These are phyloP conservation scores for Protobothrops flavoviridis DNA, from an alignment of 2,113 vertebrate species.

Conservation along the genomic window DNA sequence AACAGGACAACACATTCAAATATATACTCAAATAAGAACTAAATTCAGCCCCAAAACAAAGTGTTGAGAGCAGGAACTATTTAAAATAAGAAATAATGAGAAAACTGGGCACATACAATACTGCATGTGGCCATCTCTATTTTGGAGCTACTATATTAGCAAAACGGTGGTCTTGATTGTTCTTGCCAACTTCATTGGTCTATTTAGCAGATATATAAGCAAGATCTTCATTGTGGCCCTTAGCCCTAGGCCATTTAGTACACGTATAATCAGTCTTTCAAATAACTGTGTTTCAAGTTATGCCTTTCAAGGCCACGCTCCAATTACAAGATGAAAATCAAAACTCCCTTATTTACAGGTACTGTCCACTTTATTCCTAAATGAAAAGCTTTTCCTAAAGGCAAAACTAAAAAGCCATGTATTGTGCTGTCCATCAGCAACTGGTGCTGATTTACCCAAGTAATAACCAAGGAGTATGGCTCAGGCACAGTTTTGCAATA, in stretches of 20 bases:
- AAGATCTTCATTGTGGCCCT: not conserved
- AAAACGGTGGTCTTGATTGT: not conserved
- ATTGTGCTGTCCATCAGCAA: conserved; percentile 4
- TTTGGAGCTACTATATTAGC: not conserved
- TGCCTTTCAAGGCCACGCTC: not conserved
- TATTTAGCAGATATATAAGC: not conserved
- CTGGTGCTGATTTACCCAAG: conserved; percentile 26
- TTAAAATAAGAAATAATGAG: not conserved
- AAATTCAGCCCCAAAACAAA: not conserved
- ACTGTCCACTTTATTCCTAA: not conserved
- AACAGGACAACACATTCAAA: not conserved
- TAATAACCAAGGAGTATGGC: not conserved
- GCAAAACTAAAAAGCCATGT: not conserved
- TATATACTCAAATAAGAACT: not conserved
- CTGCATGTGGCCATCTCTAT: not conserved
- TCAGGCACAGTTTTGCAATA: not conserved
- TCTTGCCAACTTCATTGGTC: not conserved
- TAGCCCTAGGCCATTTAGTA: not conserved
- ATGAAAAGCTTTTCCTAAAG: not conserved
- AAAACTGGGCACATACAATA: not conserved
- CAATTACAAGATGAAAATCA: not conserved
- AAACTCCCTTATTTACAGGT: not conserved
- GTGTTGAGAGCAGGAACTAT: not conserved
- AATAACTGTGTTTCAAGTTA: not conserved
- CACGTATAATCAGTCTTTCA: not conserved